These are phyloP conservation scores for Lacerta viridis DNA, from an alignment of 2,797 vertebrate species.

Conservation along the genomic window DNA sequence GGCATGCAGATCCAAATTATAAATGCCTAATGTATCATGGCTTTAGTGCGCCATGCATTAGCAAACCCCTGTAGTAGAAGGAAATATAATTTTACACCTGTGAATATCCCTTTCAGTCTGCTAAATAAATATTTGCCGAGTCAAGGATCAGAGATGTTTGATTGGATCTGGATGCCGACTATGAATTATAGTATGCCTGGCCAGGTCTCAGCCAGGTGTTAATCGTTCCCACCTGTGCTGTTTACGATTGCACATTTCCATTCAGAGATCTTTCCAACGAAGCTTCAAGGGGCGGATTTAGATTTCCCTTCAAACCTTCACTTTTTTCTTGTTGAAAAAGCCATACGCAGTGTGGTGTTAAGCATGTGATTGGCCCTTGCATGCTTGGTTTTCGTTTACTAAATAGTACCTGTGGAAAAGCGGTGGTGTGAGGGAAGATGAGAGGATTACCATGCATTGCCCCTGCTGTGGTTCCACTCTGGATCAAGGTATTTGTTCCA, in stretches of 20 bases:
- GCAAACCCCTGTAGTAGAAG: not conserved
- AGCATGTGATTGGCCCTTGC: not conserved
- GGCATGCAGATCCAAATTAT: constrained; percentile 35
- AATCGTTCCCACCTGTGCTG: not conserved
- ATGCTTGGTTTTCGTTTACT: not conserved
- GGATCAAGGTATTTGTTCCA: no score
- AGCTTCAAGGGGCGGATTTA: not conserved
- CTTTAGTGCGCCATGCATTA: not conserved
- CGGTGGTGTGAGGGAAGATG: not conserved
- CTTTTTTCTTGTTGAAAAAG: no score
- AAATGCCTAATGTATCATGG: constrained; percentile 7
- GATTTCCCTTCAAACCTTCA: not conserved
- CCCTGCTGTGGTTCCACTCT: not conserved
- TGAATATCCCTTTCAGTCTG: not conserved
- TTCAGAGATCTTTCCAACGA: not conserved
- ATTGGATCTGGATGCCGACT: not conserved
- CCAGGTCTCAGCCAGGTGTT: constrained; percentile 1
- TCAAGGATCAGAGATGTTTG: not conserved
- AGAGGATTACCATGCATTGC: not conserved
- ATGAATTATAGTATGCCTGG: not conserved
- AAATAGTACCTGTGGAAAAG: not conserved
- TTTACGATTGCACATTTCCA: not conserved
- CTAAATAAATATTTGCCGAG: constrained; percentile 28
- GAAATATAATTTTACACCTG: not conserved
- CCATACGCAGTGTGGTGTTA: not conserved